Evolutionary conservation across 2,888 invertebrate species (phyloP), one percentile per base, ranked within the genome.

Genomic region (Fragum sueziense): DNA sequence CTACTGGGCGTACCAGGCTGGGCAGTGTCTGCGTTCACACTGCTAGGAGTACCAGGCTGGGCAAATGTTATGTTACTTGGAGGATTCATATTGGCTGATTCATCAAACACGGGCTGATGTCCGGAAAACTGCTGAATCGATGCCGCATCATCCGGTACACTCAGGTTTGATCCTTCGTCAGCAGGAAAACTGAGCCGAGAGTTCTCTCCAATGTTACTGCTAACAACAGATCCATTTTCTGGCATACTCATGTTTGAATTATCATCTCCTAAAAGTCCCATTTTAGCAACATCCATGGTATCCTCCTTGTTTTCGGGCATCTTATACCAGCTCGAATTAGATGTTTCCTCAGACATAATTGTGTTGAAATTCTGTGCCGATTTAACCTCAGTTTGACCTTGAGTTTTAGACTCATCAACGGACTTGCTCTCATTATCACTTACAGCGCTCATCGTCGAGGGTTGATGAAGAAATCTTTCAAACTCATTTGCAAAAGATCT

Each of bases 41-140:
- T 84, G n/a, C 73, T 84, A 20, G 84, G 84, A 14, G 84, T 84
- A 47, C 74, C 82, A 7, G 84, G 84, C 34, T 67, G 57, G 4
- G 65, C 54, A 76, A 84, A 84, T 3, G 61, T 22, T 20, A 57
- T 59, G 69, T 84, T 80, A 62, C 76, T 81, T 20, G 84, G 84
- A 33, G 84, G 76, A 67, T 80, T 82, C 80, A 84, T 74, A 59
- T 84, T 84, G 6, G 82, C 84, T 47, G 84, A 82, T 52, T 84
- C 84, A 76, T 82, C 82, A 76, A 84, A 77, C 33, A 76, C 78
- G 9, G 75, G 75, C 31, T 73, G 71, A 67, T 82, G 82, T 29
- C 78, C 80, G 27, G 62, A 33, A 71, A 77, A 82, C n/a, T 62
- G 29, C 67, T 74, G 77, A 27, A 76, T 72, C 25, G 78, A 80